These are phyloP conservation scores for Cremastobaeus sp. DNA, from an alignment of 2,888 invertebrate species.

Conservation along the genomic window DNA sequence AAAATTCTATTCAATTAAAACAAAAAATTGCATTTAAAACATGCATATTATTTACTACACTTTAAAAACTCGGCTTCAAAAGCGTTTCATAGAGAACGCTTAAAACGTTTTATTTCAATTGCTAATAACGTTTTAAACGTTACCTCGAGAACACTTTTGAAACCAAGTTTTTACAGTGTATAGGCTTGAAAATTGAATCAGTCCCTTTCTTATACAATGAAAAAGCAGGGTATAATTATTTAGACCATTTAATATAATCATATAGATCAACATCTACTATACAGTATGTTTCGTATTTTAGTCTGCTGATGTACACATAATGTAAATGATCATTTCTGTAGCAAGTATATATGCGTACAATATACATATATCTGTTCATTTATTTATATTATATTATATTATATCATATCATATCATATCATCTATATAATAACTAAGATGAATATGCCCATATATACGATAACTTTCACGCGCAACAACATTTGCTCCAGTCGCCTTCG, in stretches of 20 bases:
- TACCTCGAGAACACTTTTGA: too few species aligned
- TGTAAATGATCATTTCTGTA: conserved; percentile 62
- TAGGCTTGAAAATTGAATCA: too few species aligned
- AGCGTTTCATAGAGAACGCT: too few species aligned
- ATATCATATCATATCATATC: conserved; percentile 20
- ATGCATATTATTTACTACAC: too few species aligned
- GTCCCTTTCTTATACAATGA: too few species aligned
- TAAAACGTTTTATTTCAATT: too few species aligned
- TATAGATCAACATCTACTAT: conserved; percentile 70
- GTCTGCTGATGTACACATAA: conserved; percentile 68
- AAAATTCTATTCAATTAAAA: too few species aligned
- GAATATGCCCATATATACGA: conserved; percentile 47
- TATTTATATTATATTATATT: conserved; percentile 41
- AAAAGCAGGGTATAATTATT: conserved; percentile 59
- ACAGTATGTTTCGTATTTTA: conserved; percentile 68
- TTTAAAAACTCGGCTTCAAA: too few species aligned
- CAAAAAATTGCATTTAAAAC: too few species aligned
- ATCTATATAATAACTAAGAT: conserved; percentile 37
- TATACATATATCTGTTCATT: conserved; percentile 60
- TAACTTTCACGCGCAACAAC: conserved; percentile 61
- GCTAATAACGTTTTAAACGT: too few species aligned
- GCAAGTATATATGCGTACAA: conserved; percentile 57
- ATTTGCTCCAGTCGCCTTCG: conserved; percentile 32
- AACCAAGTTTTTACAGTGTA: too few species aligned
- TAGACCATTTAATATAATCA: conserved; percentile 71